These are phyloP conservation scores for Campoplex nolae DNA, from an alignment of 2,888 invertebrate species.

Conservation along the genomic window DNA sequence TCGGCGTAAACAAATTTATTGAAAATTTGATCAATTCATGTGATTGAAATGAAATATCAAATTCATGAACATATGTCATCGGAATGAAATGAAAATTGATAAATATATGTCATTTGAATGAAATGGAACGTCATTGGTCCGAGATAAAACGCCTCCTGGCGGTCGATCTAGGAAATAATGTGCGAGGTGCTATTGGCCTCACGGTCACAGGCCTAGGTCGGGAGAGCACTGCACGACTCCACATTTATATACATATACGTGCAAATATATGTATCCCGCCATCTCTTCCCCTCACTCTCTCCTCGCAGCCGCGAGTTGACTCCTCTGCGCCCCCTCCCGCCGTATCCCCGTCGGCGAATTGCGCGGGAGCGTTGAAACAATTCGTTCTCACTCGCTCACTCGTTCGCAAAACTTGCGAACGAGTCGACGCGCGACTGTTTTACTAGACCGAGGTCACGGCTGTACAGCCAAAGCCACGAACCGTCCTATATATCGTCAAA, in stretches of 20 bases:
- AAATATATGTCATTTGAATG: neutral
- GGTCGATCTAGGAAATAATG: constrained; percentile 38
- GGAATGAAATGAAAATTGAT: neutral
- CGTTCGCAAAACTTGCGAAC: constrained; percentile 35
- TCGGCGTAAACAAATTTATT: too few species aligned
- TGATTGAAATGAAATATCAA: too few species aligned
- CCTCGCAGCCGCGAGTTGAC: constrained; percentile 6
- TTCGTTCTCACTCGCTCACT: constrained; percentile 40
- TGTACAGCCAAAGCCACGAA: constrained; percentile 28
- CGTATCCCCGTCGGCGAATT: neutral
- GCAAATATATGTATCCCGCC: constrained; percentile 41
- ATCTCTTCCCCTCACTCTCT: neutral
- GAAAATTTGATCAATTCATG: too few species aligned
- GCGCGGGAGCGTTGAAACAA: constrained; percentile 25
- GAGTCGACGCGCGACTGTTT: constrained; percentile 40
- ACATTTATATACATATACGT: neutral
- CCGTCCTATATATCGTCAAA: constrained; percentile 17
- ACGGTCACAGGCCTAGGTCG: constrained; percentile 69
- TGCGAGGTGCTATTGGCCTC: constrained; percentile 61
- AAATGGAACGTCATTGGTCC: constrained; percentile 5
- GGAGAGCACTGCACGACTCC: constrained; percentile 58
- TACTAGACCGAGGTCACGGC: constrained; percentile 62
- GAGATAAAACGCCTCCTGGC: constrained; percentile 25
- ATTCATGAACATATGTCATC: neutral
- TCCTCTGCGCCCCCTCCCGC: neutral